Evolutionary conservation across 1,140 invertebrate genomes (phyloP), one percentile per base, ranked within the genome.

Genomic region (Thaumetopoea pityocampa): DNA sequence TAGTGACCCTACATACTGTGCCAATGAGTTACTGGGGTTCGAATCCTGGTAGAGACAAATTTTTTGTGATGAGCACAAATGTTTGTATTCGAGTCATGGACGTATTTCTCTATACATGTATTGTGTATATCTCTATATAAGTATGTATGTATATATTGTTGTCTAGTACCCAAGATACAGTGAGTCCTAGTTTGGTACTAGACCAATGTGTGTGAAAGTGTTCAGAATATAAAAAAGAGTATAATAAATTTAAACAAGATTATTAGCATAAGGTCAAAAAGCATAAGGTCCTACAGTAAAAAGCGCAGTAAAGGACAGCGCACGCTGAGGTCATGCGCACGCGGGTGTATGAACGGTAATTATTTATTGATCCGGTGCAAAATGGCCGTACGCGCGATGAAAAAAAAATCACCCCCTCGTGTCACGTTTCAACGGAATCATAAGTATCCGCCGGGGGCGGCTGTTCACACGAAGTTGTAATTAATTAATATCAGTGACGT

Each of bases 301-400:
- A 38, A 22, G 2, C 12, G 7, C 5, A n/a, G n/a, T n/a, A n/a
- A n/a, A n/a, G n/a, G n/a, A 4, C 4, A 15, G 18, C 22, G 29
- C 33, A 38, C 34, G 46, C 9, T 36, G 41, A 41, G 44, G 61
- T 66, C 43, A 61, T 46, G 49, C 70, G 71, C 68, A 60, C 67
- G 67, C 63, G 65, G 45, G 45, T 44, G 62, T 52, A 20, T 55
- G 46, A 51, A 47, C 18, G 17, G 23, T 50, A 54, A 60, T 60
- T 62, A 67, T 67, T 71, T 72, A 76, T 72, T 61, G 63, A 66
- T 72, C 56, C 63, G 63, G 45, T 56, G 59, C 53, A 58, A 62
- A 68, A 60, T 46, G 40, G 43, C 12, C 35, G 37, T 22, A 48
- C 23, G 35, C 41, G 42, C 24, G 34, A 38, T 41, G 38, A 51